Evolutionary conservation across 2,113 vertebrate species (phyloP), one percentile per base, ranked within the genome.

Genomic region (Nothobranchius furzeri): DNA sequence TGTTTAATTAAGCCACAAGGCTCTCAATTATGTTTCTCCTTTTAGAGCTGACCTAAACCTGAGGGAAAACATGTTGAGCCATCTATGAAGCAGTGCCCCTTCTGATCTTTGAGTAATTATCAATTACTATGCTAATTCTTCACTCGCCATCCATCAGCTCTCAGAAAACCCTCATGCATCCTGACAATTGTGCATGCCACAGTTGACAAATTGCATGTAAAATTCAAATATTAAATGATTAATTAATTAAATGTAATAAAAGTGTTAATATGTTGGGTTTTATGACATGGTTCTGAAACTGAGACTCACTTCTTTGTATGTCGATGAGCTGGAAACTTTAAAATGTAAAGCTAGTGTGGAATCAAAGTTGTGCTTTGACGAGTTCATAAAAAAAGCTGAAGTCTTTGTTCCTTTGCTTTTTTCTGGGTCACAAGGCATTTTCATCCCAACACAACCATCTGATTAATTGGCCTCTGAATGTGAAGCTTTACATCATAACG

Each of bases 41-140:
- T 87, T 88, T 78, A 79, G 79, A 85, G 73, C 73, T 82, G 87
- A 90, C 88, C 83, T 82, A 90, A 89, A 91, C 92, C 85, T 85
- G 76, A 89, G 83, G 81, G 80, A 76, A 84, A 89, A 90, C 90
- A 87, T 85, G 87, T 90, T 85, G 81, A 76, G 81, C 74, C 64
- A 36, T 84, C 88, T 76, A 77, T 70, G 74, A 79, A 91, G 88
- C 88, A 90, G 90, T 87, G 75, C 84, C 78, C 84, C 63, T 15
- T 37, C 79, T 88, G 88, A 88, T 92, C 87, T 89, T 83, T 84
- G 82, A 84, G 80, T 91, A 91, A 91, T 92, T 89, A 91, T 89
- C 82, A 89, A 89, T 89, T 88, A 89, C 83, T 73, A 83, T 77
- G 81, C 75, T 88, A 91, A 92, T 93, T 86, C 67, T 87, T 91